Base-by-base conservation (phyloP, 2,888 invertebrate species). In the Thymelicus sylvestris region DNA sequence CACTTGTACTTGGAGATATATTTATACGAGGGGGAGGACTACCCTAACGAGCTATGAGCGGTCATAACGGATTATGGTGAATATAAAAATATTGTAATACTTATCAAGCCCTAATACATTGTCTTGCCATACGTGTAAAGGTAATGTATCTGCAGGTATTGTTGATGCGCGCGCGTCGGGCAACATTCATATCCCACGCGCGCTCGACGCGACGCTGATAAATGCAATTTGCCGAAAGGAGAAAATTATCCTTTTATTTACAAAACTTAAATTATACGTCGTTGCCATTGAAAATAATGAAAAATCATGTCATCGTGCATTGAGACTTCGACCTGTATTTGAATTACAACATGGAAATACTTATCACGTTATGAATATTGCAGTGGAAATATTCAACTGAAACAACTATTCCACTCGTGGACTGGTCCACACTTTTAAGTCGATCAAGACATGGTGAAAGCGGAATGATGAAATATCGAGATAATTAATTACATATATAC, bases 221-320 rank as follows among this genome's bases (percentile, higher is more conserved):
- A 81, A 81, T 81, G 80, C 81, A 77, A 76, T 74, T 72, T 76
- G 71, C 73, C 72, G 60, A 72, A 65, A 65, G 39, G 62, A 59
- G 59, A 71, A 70, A 74, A 63, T 41, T 57, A 57, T 63, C 70
- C 64, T 60, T 73, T 61, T 75, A 74, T 73, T 67, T 74, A 73
- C 72, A 69, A 73, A 74, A 72, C 74, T 68, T 71, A 72, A 72
- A 59, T 39, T 59, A 69, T n/a, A n/a, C 47, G 19, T 64, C 65
- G 55, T 70, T 60, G 70, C 70, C 70, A 65, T 52, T 70, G 70
- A 70, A 70, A 70, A 70, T 65, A 57, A 24, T 60, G 50, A 5
- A 7, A 48, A 57, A 57, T 1, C 0, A 12, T 38, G 31, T 57
- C 5, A 38, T 13, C 31, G 31, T 6, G 13, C 15, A n/a, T 6